Evolutionary conservation across 2,113 vertebrate species (phyloP), one percentile per base, ranked within the genome.

Genomic region (Lepisosteus oculatus): DNA sequence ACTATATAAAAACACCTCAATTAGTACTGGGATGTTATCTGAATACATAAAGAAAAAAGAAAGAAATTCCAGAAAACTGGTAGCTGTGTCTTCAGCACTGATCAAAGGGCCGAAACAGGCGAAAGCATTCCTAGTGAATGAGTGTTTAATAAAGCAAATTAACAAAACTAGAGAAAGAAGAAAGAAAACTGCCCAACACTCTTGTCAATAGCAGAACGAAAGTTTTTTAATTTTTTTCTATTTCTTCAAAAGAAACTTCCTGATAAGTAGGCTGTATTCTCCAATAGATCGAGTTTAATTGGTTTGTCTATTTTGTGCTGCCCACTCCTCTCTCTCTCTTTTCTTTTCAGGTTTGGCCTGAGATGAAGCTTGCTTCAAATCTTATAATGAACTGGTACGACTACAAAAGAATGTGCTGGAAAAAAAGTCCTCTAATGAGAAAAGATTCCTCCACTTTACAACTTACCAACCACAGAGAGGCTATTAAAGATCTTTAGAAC

Each of bases 231-330:
- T 29, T 29, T 29, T 29, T 86, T 85, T 0, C 15, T 73, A 85
- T 85, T 81, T 84, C 89, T 88, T 91, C 85, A 90, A 91, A 90
- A 79, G 85, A 69, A 81, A 69, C 66, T 77, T 82, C 51, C 85
- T 44, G 47, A 59, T 6, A 44, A 55, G 6, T 42, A 63, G 29
- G 65, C 73, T 47, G 67, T 73, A 75, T 85, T 76, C 74, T 81
- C 85, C 5, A 87, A 88, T 87, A 83, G 81, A 79, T 89, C 87
- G 82, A 86, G 87, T 90, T 90, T 94, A 95, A 95, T 94, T 94
- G 91, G 88, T 86, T 85, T 81, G 84, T 83, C 11, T 80, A 75
- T 80, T 85, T 84, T 85, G 3, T 78, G 71, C 78, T 77, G 77
- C n/a, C 41, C 42, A 51, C 47, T 51, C 47, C 9, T 5, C 47